Evolutionary conservation across 35 echinoderm and acorn worm genomes (phyloP).

Genomic region (Chiridota heheva): DNA sequence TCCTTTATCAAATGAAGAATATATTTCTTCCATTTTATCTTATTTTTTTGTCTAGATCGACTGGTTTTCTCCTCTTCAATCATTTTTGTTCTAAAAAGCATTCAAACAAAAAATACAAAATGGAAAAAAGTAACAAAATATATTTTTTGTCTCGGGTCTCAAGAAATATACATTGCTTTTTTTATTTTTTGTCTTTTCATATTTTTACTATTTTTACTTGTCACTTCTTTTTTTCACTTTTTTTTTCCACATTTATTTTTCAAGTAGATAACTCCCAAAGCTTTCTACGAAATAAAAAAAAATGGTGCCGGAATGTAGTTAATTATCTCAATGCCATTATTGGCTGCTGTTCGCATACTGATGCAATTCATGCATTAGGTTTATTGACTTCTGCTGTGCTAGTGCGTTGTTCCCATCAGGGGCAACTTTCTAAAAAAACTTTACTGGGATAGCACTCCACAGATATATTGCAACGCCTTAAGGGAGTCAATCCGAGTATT

Average conservation of each 20-base stretch:
- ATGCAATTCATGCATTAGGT: no score
- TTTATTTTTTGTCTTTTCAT: conserved; percentile 40
- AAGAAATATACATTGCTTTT: conserved; percentile 45
- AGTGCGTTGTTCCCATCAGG: no score
- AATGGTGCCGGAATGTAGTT: conserved; percentile 49
- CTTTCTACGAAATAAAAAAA: no score
- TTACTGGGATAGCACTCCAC: no score
- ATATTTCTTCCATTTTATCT: no score
- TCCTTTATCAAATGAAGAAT: no score
- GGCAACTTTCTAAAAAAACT: no score
- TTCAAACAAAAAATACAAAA: conserved; percentile 43
- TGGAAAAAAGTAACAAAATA: conserved; percentile 63
- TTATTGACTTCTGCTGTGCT: no score
- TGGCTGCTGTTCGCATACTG: no score
- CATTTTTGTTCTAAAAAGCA: conserved; percentile 21
- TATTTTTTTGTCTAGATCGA: conserved; percentile 4
- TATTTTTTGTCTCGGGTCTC: conserved; percentile 41
- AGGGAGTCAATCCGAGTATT: no score
- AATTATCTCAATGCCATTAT: conserved; percentile 62
- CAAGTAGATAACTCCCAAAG: conserved; percentile 39
- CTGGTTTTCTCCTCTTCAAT: conserved; percentile 38
- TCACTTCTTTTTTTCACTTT: conserved; percentile 5
- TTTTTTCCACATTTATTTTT: conserved; percentile 12
- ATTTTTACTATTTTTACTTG: conserved; percentile 44
- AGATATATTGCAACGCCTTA: no score